Percentiles rank a stretch among this genome's conserved stretches.
Evolutionary conservation across 2,888 invertebrate species (phyloP).

Genomic region (Apocheima hispidaria): DNA sequence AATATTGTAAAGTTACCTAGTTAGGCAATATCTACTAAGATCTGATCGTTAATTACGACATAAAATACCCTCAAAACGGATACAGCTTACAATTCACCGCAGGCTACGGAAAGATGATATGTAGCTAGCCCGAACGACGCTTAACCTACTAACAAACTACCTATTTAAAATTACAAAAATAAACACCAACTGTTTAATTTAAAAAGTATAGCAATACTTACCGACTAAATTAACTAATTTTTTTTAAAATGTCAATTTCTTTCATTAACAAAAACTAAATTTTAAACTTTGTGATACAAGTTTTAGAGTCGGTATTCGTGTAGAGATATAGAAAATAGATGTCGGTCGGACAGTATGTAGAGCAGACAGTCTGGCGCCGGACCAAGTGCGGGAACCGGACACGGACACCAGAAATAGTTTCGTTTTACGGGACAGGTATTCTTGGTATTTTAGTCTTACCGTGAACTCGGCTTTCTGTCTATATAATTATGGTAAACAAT

Average conservation of each 20-base stretch:
- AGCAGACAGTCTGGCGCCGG: constrained; percentile 75
- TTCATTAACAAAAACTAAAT: neutral
- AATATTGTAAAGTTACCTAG: too few relatives aligned
- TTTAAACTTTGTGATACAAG: neutral
- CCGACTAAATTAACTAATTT: constrained; percentile 24
- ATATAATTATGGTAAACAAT: neutral
- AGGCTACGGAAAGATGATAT: constrained; percentile 3
- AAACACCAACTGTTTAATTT: constrained; percentile 12
- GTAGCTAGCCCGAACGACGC: constrained; percentile 7
- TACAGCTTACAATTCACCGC: neutral
- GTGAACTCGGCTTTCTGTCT: neutral
- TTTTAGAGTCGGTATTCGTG: constrained; percentile 10
- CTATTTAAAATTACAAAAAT: constrained; percentile 21
- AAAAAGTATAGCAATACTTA: constrained; percentile 34
- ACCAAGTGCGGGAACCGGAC: constrained; percentile 54
- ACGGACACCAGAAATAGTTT: constrained; percentile 47
- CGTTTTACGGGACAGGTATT: constrained; percentile 18
- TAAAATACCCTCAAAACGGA: neutral
- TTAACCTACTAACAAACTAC: constrained; percentile 9
- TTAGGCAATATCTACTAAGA: too few relatives aligned
- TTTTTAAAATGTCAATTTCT: constrained; percentile 31
- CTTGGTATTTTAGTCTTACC: neutral
- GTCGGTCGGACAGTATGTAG: constrained; percentile 54
- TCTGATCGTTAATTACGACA: constrained; percentile 1
- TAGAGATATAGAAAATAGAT: constrained; percentile 4